Base-by-base conservation (phyloP, 2,888 invertebrate genomes). In the Gryllus longicercus region DNA sequence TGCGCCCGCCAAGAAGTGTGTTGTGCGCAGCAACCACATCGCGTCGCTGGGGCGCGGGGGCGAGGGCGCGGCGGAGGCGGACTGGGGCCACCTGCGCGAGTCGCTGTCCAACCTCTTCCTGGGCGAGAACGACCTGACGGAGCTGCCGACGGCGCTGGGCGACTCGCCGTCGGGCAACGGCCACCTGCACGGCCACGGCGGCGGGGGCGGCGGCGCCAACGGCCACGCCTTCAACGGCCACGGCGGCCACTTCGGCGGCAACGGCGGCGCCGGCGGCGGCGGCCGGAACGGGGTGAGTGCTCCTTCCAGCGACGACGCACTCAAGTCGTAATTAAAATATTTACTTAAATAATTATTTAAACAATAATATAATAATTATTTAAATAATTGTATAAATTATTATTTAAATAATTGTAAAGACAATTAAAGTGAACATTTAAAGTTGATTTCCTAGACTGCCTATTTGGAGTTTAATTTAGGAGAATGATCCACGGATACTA, bases 111-210 rank as follows among this genome's bases (percentile, higher is more conserved):
- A 84, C 76, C 80, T 85, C 75, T 84, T 84, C 79, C 82, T 85
- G 21, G 85, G 85, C 16, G 84, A 84, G 76, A 85, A 85, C 81
- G 84, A 85, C 63, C 83, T 86, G 79, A 83, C 83, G 75, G 81
- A 83, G 18, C 83, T 86, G 18, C 83, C 84, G 8, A 38, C 23
- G 14, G 50, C 25, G 18, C 49, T 50, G 50, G 63, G 74, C 74
- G 50, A 78, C 50, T 16, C 50, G 11, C 2, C n/a, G 23, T 23
- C n/a, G 16, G 11, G 18, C n/a, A 79, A 76, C 50, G 79, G 79
- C 18, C 51, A 79, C 76, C 25, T 74, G 14, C 50, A 74, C 49
- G 51, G 74, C 25, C 38, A 74, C n/a, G 74, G 74, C 18, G 79
- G 49, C 25, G 79, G 50, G 10, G 79, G 74, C 25, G 74, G 50